These are phyloP conservation scores for Rhizoglyphus robini DNA, from an alignment of 1,140 invertebrate species.

Conservation along the genomic window DNA sequence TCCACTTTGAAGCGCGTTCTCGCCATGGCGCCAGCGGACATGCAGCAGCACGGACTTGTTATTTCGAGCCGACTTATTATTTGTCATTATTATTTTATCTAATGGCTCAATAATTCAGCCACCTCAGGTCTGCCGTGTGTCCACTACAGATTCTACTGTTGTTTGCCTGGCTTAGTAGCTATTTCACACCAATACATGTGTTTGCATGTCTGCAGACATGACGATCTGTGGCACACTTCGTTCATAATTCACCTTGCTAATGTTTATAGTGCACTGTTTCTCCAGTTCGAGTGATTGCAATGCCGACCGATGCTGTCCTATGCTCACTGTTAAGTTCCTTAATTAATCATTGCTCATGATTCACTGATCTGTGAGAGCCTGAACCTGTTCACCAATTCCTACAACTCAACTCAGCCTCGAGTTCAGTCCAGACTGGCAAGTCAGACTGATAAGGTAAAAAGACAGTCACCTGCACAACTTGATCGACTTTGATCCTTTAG, in stretches of 20 bases:
- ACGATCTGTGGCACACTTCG: conserved; percentile 4
- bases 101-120: conserved; percentile 16
- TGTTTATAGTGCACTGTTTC: neutral
- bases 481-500: no score
- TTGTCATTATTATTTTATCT: conserved; percentile 7
- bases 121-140: neutral
- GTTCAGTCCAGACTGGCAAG: no score
- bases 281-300: neutral
- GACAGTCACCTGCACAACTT: no score
- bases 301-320: neutral
- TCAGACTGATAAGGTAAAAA: no score
- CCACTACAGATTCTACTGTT: neutral
- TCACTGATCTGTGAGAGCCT: conserved; percentile 7
- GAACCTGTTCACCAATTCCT: no score
- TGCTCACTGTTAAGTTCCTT: neutral
- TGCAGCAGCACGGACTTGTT: no score
- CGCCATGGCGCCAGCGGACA: no score
- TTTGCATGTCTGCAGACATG: neutral
- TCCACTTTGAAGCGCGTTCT: no score
- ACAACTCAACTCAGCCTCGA: no score
- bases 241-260: neutral
- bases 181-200: conserved; percentile 7
- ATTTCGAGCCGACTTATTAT: neutral
- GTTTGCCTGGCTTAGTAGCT: neutral
- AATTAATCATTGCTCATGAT: no score